These are phyloP conservation scores for Sarcophaga rosellei DNA, from an alignment of 2,888 invertebrate species.

Conservation along the genomic window DNA sequence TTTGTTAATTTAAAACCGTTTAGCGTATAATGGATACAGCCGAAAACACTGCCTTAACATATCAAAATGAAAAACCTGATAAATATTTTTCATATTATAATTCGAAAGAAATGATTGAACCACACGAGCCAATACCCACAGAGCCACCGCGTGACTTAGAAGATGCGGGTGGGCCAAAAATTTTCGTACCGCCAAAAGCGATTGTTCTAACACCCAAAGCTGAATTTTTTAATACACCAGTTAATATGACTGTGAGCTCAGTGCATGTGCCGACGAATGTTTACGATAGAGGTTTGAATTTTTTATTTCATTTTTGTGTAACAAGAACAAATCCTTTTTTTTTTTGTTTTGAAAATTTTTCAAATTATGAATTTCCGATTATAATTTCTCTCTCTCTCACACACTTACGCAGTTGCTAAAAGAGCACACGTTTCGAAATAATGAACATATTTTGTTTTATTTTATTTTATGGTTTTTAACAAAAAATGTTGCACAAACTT, in stretches of 20 bases:
- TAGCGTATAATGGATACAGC: constrained; percentile 94
- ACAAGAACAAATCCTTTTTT: constrained; percentile 5
- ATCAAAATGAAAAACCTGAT: constrained; percentile 83
- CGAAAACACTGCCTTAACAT: constrained; percentile 89
- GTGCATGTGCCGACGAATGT: constrained; percentile 98
- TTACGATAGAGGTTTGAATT: constrained; percentile 89
- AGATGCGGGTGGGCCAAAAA: constrained; percentile 84
- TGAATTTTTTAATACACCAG: constrained; percentile 90
- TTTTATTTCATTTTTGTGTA: constrained; percentile 43
- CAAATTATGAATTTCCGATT: background rate
- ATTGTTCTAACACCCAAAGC: constrained; percentile 86
- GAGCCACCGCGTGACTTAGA: constrained; percentile 82
- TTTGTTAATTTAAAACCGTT: constrained; percentile 43
- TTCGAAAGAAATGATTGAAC: constrained; percentile 86
- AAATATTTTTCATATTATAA: constrained; percentile 86
- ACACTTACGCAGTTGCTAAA: constrained; percentile 64
- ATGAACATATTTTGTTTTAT: constrained; percentile 41
- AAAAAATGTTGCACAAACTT: constrained; percentile 71
- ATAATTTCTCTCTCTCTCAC: constrained; percentile 33
- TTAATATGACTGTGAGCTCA: constrained; percentile 91
- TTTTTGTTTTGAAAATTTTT: constrained; percentile 31
- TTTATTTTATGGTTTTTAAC: constrained; percentile 62
- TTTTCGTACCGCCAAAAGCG: constrained; percentile 83
- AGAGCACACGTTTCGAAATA: constrained; percentile 53
- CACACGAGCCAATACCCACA: constrained; percentile 82